These are phyloP conservation scores for Orius laevigatus DNA, from an alignment of 1,140 invertebrate genomes.

Conservation along the genomic window DNA sequence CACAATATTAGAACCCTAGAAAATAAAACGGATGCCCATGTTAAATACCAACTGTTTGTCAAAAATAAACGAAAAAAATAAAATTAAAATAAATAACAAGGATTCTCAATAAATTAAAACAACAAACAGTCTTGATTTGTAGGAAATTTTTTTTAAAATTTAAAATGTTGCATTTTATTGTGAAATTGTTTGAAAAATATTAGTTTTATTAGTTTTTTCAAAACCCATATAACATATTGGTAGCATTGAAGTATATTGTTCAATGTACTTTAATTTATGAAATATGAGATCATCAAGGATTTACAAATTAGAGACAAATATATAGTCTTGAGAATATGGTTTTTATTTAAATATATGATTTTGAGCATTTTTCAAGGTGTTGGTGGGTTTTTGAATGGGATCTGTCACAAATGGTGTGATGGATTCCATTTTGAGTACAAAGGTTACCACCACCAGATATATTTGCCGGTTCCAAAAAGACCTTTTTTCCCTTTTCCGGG, in stretches of 20 bases:
- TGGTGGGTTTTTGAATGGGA: too few relatives aligned
- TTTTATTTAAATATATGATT: too few relatives aligned
- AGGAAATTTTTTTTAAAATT: neutral
- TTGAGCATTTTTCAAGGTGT: too few relatives aligned
- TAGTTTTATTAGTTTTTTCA: neutral
- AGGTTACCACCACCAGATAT: slow-evolving; percentile 45
- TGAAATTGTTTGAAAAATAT: neutral
- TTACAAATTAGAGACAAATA: too few relatives aligned
- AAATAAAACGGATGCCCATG: neutral
- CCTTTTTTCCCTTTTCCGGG: slow-evolving; percentile 54
- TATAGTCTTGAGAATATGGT: too few relatives aligned
- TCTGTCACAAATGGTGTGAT: too few relatives aligned
- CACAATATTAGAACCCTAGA: neutral
- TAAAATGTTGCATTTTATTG: neutral
- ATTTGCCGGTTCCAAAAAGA: slow-evolving; percentile 66
- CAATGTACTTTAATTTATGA: too few relatives aligned
- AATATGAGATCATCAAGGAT: too few relatives aligned
- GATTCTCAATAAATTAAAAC: too few relatives aligned
- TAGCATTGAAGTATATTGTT: too few relatives aligned
- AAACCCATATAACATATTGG: too few relatives aligned
- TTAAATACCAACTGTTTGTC: neutral
- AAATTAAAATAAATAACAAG: neutral
- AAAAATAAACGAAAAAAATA: neutral
- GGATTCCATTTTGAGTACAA: neutral
- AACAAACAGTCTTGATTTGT: too few relatives aligned